Base-by-base conservation (phyloP, 2,797 vertebrate species). In the Aselliscus stoliczkanus region DNA sequence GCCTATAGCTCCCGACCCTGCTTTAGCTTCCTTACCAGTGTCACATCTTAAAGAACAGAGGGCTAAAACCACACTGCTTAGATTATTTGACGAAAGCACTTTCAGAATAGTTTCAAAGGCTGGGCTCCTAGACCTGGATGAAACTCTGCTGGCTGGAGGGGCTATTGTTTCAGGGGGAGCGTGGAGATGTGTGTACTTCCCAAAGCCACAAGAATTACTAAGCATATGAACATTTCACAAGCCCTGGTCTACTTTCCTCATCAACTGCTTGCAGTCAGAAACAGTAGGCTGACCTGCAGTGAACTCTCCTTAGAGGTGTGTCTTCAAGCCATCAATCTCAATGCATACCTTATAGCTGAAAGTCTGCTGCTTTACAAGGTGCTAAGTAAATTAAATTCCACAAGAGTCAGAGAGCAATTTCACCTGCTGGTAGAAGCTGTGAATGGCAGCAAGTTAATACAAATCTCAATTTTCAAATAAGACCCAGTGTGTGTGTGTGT, bases 401-500 rank as follows among this genome's bases (percentile, higher is more conserved):
- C 50, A 87, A 87, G 79, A 80, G 21, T 34, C n/a, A 93, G 39
- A 70, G 54, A 91, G 65, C 42, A 93, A 88, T 92, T 79, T 75
- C 17, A 69, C 47, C 18, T 29, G 39, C 29, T 95, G 15, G 82
- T 80, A 39, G 86, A 89, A 76, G 37, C n/a, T 64, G 34, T 76
- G 10, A 5, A n/a, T 21, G 44, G 93, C 76, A 82, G 60, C 52
- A 86, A 90, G 56, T 90, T 70, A 93, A 95, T 11, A 52, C 3
- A 62, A 89, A 52, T 27, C 87, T 69, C 44, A 76, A 14, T 83
- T 94, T 96, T 85, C 86, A 91, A 73, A 75, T 42, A 87, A 80
- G 64, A 67, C 76, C 29, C 5, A 70, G 31, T 50, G 58, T 9
- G 2, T 54, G 31, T 47, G 31, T 58, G 64, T 21, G 67, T 34